phyloP scores from a whole-genome alignment of 2,113 vertebrate genomes.

The Bos taurus region DNA sequence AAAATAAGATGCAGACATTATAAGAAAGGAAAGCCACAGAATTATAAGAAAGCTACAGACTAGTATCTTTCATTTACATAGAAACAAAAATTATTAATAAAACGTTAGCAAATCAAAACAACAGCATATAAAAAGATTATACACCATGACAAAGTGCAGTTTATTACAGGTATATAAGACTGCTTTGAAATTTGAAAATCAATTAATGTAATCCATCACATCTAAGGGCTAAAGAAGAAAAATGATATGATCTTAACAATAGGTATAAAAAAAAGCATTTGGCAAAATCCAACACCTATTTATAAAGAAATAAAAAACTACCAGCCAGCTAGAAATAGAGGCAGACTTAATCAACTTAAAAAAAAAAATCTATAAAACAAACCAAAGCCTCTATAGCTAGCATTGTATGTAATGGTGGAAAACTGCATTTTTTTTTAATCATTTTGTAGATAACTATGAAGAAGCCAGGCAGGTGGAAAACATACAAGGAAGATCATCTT shows the following conservation, averaged over 20 bases:
- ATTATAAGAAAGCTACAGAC: neutral
- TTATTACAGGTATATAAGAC: neutral
- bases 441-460: neutral
- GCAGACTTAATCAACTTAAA: neutral
- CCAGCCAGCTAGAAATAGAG: neutral
- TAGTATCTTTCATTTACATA: neutral
- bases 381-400: neutral
- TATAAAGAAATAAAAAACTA: neutral
- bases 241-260: neutral
- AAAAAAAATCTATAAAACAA: neutral
- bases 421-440: neutral
- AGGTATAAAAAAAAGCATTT: neutral
- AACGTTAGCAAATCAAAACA: slow-evolving; percentile 2
- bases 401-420: neutral
- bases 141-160: neutral
- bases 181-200: neutral
- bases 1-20: neutral
- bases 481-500: neutral
- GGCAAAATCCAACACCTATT: neutral
- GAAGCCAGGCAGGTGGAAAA: neutral
- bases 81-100: neutral
- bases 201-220: neutral
- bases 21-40: neutral
- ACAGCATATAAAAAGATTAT: neutral
- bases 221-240: neutral